phyloP scores from a whole-genome alignment of 1,140 invertebrate species.

The Charaxes varanes region DNA sequence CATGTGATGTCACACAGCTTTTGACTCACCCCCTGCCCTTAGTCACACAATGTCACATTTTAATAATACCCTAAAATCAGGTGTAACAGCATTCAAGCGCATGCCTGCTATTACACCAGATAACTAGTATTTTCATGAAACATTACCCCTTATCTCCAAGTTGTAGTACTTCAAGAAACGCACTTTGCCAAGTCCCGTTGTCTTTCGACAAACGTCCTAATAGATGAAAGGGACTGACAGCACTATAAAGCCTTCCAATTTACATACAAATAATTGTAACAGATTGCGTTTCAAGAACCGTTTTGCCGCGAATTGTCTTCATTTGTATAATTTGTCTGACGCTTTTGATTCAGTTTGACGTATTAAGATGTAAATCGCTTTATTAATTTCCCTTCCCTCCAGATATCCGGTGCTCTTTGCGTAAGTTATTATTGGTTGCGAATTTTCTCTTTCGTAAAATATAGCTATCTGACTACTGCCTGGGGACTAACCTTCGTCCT shows the following conservation, averaged over 20 bases:
- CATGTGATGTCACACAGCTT: too few species aligned
- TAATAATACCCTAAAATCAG: too few species aligned
- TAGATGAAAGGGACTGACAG: slow-evolving; percentile 21
- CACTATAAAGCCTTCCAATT: slow-evolving; percentile 31
- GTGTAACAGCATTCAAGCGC: too few species aligned
- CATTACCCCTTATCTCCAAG: slow-evolving; percentile 9
- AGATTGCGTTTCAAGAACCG: slow-evolving; percentile 28
- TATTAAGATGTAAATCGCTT: slow-evolving; percentile 21
- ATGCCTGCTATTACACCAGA: too few species aligned
- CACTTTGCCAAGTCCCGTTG: slow-evolving; percentile 17
- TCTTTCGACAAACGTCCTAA: slow-evolving; percentile 19
- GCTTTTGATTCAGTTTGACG: slow-evolving; percentile 26
- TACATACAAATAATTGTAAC: slow-evolving; percentile 54
- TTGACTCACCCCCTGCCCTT: too few species aligned
- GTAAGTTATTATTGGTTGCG: not conserved
- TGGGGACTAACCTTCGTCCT: too few species aligned
- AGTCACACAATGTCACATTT: too few species aligned
- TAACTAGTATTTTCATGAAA: slow-evolving; percentile 11
- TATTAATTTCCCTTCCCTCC: slow-evolving; percentile 22
- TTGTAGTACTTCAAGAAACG: slow-evolving; percentile 10
- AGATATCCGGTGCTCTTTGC: slow-evolving; percentile 8
- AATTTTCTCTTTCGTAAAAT: too few species aligned
- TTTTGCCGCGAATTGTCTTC: slow-evolving; percentile 29
- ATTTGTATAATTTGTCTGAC: slow-evolving; percentile 34
- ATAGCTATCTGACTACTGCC: too few species aligned